These are phyloP conservation scores for Sebastes aleutianus DNA, from an alignment of 2,797 vertebrate genomes.

Conservation along the genomic window DNA sequence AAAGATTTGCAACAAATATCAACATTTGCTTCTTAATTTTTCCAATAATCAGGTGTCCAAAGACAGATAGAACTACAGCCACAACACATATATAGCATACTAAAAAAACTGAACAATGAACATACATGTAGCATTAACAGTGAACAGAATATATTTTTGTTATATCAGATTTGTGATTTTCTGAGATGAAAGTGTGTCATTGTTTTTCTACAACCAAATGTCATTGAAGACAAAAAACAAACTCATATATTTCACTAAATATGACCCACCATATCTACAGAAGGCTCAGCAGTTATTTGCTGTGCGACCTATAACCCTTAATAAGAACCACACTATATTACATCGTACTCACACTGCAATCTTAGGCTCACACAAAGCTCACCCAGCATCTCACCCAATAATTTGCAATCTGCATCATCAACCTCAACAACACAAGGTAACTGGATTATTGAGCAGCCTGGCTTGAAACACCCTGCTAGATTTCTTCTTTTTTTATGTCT, in stretches of 20 bases:
- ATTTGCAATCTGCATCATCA: constrained; percentile 37
- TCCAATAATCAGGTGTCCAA: background rate
- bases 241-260: background rate
- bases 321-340: constrained; percentile 13
- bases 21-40: background rate
- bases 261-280: background rate
- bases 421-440: constrained; percentile 10
- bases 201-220: background rate
- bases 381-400: constrained; percentile 8
- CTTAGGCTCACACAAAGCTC: constrained; percentile 21
- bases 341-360: constrained; percentile 13
- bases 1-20: background rate
- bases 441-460: background rate
- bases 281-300: constrained; percentile 1
- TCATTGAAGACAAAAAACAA: background rate
- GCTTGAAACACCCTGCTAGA: background rate
- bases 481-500: background rate
- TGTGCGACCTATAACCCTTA: background rate
- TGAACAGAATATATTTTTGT: background rate
- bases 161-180: background rate
- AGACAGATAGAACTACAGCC: background rate
- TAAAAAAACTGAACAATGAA: background rate
- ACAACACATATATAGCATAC: background rate
- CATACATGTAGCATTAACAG: background rate
- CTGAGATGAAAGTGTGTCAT: background rate